Base-by-base conservation (phyloP, 2,797 vertebrate species). In the Phalanger gymnotis region DNA sequence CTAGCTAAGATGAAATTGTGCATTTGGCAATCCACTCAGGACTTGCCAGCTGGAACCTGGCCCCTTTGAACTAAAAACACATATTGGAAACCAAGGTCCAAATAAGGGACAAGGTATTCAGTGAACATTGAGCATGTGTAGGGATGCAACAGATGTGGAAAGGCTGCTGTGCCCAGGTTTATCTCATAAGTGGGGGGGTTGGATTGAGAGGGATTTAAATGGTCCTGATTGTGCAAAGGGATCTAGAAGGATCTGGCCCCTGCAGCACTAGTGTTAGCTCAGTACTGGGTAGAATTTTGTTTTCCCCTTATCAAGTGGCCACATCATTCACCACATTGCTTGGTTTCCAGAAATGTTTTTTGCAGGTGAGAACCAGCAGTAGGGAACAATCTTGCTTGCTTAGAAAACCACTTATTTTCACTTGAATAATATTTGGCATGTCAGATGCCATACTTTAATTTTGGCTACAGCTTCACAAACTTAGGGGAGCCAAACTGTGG, bases 111-210 rank as follows among this genome's bases (percentile, higher is more conserved):
- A 16, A 95, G 94, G 95, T 97, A 91, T 97, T 95, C 94, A 92
- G 1, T 98, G 97, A 94, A 28, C 40, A 54, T 1, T 54, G 98
- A 97, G 92, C 90, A 30, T 0, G 0, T 4, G 22, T 93, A 57
- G 9, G 97, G 97, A 94, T 92, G 96, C 57, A 90, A 87, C 98
- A 98, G 98, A 98, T 98, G 98, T 98, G 94, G 95, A 98, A 98
- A 96, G 53, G 40, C 4, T 90, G 89, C 92, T 13, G 56, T 34
- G 94, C 97, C 96, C 97, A 97, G 91, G 95, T 94, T 81, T 0
- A 93, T 53, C 55, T 9, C 5, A 16, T 53, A 96, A 66, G 96
- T 92, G 96, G 95, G 92, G 90, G 95, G 92, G 90, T 95, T 95
- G 73, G 93, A 90, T 96, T 92, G 53, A 53, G 97, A 96, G 89